Percentiles rank a stretch among this genome's conserved stretches.
These are phyloP conservation scores for Dendrocincla tyrannina DNA, from an alignment of 2,797 vertebrate species.

Conservation along the genomic window DNA sequence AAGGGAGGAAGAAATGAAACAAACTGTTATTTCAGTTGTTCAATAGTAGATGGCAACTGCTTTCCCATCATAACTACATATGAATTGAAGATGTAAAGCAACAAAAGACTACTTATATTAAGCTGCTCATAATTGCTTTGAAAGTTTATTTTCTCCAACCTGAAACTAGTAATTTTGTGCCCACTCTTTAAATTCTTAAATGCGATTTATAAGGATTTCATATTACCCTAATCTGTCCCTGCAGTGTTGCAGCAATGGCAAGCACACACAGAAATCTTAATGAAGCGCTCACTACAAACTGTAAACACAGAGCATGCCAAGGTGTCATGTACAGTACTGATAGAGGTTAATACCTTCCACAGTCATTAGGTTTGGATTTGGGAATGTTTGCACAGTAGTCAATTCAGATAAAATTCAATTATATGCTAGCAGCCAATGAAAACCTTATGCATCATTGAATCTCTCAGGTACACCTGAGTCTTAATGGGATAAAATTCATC, in stretches of 20 bases:
- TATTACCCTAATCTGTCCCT: conserved; percentile 26
- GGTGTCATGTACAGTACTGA: not conserved
- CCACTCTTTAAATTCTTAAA: conserved; percentile 29
- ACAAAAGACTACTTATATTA: not conserved
- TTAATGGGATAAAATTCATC: conserved; percentile 4
- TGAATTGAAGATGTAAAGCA: not conserved
- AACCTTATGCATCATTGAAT: not conserved
- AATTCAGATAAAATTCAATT: conserved; percentile 31
- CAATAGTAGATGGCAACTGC: not conserved
- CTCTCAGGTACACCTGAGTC: not conserved
- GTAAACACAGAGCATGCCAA: conserved; percentile 24
- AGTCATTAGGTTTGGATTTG: conserved; percentile 6
- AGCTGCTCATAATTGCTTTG: not conserved
- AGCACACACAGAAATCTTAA: conserved; percentile 23
- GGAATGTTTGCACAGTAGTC: conserved; percentile 9
- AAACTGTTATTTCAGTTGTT: not conserved
- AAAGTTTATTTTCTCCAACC: conserved; percentile 33
- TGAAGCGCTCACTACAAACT: conserved; percentile 22
- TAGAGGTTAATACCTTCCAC: conserved; percentile 16
- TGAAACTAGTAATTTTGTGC: conserved; percentile 1
- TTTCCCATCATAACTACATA: not conserved
- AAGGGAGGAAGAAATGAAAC: not conserved
- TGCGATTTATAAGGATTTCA: conserved; percentile 24
- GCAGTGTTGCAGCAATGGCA: not conserved
- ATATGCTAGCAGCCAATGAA: not conserved